phyloP scores from a whole-genome alignment of 2,888 invertebrate genomes.

The Chrysomela aeneicollis region DNA sequence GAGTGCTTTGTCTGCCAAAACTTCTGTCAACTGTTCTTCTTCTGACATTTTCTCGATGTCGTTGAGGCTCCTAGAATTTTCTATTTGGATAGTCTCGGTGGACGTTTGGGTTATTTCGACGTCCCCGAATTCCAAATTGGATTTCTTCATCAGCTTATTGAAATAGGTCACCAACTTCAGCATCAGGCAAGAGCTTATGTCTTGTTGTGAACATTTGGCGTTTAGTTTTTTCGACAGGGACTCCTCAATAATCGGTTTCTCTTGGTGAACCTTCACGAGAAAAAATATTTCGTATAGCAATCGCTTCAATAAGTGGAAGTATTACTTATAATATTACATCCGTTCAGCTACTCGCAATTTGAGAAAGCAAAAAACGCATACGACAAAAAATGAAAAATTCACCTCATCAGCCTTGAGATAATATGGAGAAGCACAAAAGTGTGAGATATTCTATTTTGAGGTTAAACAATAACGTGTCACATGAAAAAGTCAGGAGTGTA shows the following conservation, averaged over 20 bases:
- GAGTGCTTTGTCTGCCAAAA: conserved; percentile 79
- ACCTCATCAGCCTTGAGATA: too few relatives aligned
- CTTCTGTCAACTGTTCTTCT: conserved; percentile 66
- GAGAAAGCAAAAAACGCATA: too few relatives aligned
- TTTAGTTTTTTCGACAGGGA: conserved; percentile 78
- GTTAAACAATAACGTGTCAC: too few relatives aligned
- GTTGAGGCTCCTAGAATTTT: conserved; percentile 55
- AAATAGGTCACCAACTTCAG: conserved; percentile 83
- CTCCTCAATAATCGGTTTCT: conserved; percentile 68
- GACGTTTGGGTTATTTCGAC: conserved; percentile 76
- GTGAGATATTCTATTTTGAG: too few relatives aligned
- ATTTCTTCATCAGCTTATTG: conserved; percentile 81
- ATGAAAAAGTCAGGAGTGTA: too few relatives aligned
- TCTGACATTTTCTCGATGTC: conserved; percentile 61
- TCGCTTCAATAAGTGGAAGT: too few relatives aligned
- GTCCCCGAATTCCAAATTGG: conserved; percentile 79
- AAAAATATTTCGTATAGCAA: not conserved
- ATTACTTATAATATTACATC: too few relatives aligned
- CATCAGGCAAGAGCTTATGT: conserved; percentile 84
- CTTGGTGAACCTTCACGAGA: conserved; percentile 59
- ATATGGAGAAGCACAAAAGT: too few relatives aligned
- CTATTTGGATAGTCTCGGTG: conserved; percentile 63
- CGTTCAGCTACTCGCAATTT: too few relatives aligned
- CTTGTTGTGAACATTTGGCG: conserved; percentile 78
- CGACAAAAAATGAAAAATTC: too few relatives aligned